Evolutionary conservation across 2,888 invertebrate species (phyloP), one percentile per base, ranked within the genome.

Genomic region (Steinernema carpocapsae): DNA sequence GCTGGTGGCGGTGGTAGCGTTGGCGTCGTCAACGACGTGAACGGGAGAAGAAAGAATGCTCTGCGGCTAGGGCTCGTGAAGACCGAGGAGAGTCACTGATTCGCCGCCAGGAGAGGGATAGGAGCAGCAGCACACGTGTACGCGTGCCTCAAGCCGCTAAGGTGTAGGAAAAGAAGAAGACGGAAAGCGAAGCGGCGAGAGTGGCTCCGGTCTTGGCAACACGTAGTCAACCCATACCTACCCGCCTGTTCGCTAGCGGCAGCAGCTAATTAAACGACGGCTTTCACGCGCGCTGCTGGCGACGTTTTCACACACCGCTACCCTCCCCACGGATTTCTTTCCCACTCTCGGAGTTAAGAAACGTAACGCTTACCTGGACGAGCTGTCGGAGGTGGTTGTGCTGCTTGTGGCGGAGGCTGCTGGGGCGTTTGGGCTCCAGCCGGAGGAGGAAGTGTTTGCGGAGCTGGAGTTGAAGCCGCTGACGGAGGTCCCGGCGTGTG

Each of bases 211-310:
- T 32, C 64, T 64, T 32, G 64, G 64, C 64, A 64, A 64, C 64
- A 64, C 26, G 64, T 64, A 64, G 29, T 37, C 37, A 37, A 37
- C 37, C 37, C 24, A 52, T 64, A 64, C 64, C 64, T 32, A 64
- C 64, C 64, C 64, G 64, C 64, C 64, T 64, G 48, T 4, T 17
- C 48, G 48, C 48, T 19, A 64, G 32, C 64, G 37, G 29, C 64
- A 32, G 29, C 64, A 32, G 29, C 64, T 64, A 64, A 64, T 64
- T 64, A 64, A 37, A 37, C 37, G 64, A 17, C 37, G 32, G 64
- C 64, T 64, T 29, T 64, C 64, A 64, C 64, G 64, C 64, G 64
- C 64, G 64, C 32, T 52, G 52, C 64, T 64, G 7, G 29, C 64
- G 29, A 4, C 14, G 17, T 26, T 12, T 32, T 32, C 64, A 26